Percentiles rank a stretch among this genome's conserved stretches.
Evolutionary conservation across 2,797 vertebrate genomes (phyloP).

Genomic region (Loriculus beryllinus): DNA sequence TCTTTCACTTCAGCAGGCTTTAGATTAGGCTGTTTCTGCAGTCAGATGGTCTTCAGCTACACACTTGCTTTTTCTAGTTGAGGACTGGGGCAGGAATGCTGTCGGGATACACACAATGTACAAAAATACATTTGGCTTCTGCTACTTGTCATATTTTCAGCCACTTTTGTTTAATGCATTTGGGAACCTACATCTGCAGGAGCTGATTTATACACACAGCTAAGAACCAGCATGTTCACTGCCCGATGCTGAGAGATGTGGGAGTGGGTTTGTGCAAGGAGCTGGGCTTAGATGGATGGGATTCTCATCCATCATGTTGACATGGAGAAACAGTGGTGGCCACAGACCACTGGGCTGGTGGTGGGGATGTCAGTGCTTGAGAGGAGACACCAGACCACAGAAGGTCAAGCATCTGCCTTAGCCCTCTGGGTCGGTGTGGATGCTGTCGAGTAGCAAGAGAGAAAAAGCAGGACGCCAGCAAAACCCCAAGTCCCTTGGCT

Average conservation of each 20-base stretch:
- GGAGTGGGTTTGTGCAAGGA: not conserved
- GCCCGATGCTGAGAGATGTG: not conserved
- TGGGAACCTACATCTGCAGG: not conserved
- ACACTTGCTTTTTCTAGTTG: not conserved
- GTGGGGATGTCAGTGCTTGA: not conserved
- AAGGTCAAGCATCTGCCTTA: not conserved
- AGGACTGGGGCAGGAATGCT: not conserved
- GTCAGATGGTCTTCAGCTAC: not conserved
- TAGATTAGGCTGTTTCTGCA: not conserved
- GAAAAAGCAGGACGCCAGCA: accelerated
- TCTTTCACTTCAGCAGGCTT: not conserved
- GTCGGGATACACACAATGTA: not conserved
- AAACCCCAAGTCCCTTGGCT: not conserved
- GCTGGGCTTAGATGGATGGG: not conserved
- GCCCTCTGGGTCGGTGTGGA: not conserved
- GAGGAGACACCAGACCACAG: not conserved
- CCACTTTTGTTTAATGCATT: not conserved
- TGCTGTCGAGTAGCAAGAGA: not conserved
- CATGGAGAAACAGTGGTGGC: not conserved
- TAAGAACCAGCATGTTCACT: not conserved
- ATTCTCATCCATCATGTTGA: not conserved
- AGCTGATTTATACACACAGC: not conserved
- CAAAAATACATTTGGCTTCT: not conserved
- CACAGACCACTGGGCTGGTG: not conserved
- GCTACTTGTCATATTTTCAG: not conserved